Conservation (phyloP, 2,888 invertebrate species). For the Nephrotoma guestfalica region DNA sequence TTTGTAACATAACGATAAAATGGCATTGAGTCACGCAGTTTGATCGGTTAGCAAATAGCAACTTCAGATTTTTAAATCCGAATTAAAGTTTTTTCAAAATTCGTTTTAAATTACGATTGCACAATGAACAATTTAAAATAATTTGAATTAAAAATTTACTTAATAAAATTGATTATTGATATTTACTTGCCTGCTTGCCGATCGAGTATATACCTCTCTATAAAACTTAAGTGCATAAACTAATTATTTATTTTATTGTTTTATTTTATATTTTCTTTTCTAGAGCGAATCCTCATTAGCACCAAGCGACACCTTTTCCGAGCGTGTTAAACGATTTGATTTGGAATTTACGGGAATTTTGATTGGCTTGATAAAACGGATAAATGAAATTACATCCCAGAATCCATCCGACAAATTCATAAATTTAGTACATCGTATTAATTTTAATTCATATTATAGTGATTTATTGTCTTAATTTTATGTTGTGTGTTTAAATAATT, state of each 20-base stretch:
- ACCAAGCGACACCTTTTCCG: slow-evolving; percentile 28
- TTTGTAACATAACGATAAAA: too few species aligned
- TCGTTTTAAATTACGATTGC: too few species aligned
- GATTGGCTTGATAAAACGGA: slow-evolving; percentile 27
- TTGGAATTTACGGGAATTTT: slow-evolving; percentile 27
- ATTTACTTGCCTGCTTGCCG: too few species aligned
- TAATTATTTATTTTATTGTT: not conserved
- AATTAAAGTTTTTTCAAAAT: too few species aligned
- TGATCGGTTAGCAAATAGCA: too few species aligned
- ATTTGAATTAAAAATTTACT: too few species aligned
- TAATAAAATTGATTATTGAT: too few species aligned
- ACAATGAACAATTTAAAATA: too few species aligned
- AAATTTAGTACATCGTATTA: slow-evolving; percentile 26
- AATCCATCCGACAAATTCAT: slow-evolving; percentile 30
- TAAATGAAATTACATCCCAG: slow-evolving; percentile 26
- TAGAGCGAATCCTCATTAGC: slow-evolving; percentile 25
- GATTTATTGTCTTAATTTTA: not conserved
- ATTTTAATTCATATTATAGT: slow-evolving; percentile 3
- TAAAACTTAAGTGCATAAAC: too few species aligned
- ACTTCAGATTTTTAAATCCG: too few species aligned
- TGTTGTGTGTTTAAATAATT: not conserved
- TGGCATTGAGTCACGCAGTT: too few species aligned
- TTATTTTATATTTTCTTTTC: slow-evolving; percentile 5
- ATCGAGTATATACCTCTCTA: too few species aligned
- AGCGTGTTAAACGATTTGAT: slow-evolving; percentile 28